Base-by-base conservation (phyloP, 1,140 invertebrate genomes). In the Oedothorax gibbosus region DNA sequence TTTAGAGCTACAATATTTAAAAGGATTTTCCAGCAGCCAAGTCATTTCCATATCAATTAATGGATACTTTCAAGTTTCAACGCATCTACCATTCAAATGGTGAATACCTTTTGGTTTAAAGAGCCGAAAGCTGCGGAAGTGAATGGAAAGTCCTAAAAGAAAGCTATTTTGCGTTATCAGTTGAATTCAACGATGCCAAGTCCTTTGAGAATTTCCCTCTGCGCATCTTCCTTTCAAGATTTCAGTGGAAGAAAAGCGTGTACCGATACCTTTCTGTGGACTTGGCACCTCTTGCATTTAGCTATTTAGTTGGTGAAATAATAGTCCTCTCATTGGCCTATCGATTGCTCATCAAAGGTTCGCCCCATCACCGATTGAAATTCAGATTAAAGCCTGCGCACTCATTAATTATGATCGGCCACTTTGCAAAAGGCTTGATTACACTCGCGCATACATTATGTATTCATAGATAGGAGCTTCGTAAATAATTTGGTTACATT, bases 401-500 rank as follows among this genome's bases (percentile, higher is more conserved):
- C 50, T 76, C 72, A 84, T 84, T 84, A 84, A 84, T 84, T 76
- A 84, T 84, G 71, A 71, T 51, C 60, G 71, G 72, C 72, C 81
- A 84, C 81, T 84, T 84, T 84, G 81, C 69, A 57, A 65, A 72
- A 66, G 72, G 81, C 60, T 84, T 84, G 71, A 84, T 84, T 76
- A 84, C 72, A 75, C 56, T 84, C 71, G 50, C 50, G 71, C 81
- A 84, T 84, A 75, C 72, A 84, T 84, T 84, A 84, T 76, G 62
- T 76, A 84, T 84, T 84, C 81, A 84, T 84, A 84, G 81, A 68
- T 73, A 76, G 72, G 50, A 76, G 21, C 72, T 18, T 84, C 81
- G 81, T 84, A 84, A 84, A 84, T 84, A 84, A 84, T 84, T 84
- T 76, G 81, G 81, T 84, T 84, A 84, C 81, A 76, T 84, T 84